Base-by-base conservation (phyloP, 2,113 vertebrate genomes). In the Aphyosemion australe region DNA sequence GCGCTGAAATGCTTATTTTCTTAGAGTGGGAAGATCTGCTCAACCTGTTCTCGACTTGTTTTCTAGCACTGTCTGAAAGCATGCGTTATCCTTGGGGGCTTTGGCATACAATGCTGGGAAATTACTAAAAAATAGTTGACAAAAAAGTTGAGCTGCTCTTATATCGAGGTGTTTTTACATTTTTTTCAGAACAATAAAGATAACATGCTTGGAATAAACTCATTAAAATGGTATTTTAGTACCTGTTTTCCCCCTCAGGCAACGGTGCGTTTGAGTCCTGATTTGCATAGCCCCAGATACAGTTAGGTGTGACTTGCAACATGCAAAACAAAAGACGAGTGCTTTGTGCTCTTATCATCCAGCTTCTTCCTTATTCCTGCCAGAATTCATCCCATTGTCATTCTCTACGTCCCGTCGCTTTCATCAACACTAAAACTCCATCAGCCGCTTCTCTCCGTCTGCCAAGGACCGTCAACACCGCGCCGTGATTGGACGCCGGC, bases 271-370 rank as follows among this genome's bases (percentile, higher is more conserved):
- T 37, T 75, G 57, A 39, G 65, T 49, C 55, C 46, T 61, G 13
- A 8, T 86, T 86, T 86, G 61, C 81, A 74, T 74, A 53, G 32
- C 46, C 46, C 11, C 1, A 21, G 11, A 34, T 56, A 48, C 37
- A 21, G 54, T 53, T 39, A 41, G 0, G 18, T 53, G 32, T 34
- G 65, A 42, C 41, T 52, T 65, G 55, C 50, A 21, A 76, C 67
- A 83, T 77, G 64, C 67, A 74, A 79, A 84, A 69, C 53, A 47
- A 57, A 51, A 68, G 32, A 49, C 58, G 59, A 65, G 71, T 31
- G n/a, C 46, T 45, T 57, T 26, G 5, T 54, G 12, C 5, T 32
- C 63, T 67, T 60, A 65, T 73, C 69, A 51, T 11, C 15, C 6
- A 10, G n/a, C 18, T 53, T 6, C 16, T 18, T 16, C 13, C 26